A percentile compares a stretch with the other conserved stretches of the same genome.
These are phyloP conservation scores for Oryzias javanicus DNA, from an alignment of 2,113 vertebrate species.

Conservation along the genomic window DNA sequence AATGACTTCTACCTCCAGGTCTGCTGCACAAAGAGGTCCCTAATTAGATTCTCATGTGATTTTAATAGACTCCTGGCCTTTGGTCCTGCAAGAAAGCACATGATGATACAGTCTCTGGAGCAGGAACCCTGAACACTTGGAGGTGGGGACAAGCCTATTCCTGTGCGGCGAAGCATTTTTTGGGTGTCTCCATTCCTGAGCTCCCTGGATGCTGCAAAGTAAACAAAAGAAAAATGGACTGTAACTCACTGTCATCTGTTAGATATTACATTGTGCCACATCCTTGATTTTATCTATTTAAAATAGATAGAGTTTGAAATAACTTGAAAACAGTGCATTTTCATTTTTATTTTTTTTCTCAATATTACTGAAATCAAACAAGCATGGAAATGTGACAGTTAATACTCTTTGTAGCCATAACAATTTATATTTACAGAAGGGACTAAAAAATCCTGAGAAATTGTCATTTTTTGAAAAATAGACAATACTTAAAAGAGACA, in stretches of 20 bases:
- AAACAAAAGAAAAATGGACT: conserved; percentile 7
- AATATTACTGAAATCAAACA: neutral
- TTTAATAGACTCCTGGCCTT: conserved; percentile 71
- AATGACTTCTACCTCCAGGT: conserved; percentile 54
- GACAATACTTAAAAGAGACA: conserved; percentile 2
- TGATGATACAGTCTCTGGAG: conserved; percentile 39
- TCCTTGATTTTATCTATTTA: neutral
- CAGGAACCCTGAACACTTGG: conserved; percentile 22
- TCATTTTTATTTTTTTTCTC: neutral
- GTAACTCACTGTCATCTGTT: neutral
- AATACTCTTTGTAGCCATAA: neutral
- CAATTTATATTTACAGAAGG: neutral
- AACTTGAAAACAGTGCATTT: neutral
- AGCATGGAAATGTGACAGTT: neutral
- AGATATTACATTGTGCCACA: too few species aligned
- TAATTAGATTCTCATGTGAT: conserved; percentile 77
- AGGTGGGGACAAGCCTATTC: conserved; percentile 10
- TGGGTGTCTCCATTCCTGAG: conserved; percentile 7
- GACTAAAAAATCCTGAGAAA: neutral
- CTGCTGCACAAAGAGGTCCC: conserved; percentile 50
- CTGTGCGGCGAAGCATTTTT: conserved; percentile 7
- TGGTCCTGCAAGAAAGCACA: conserved; percentile 46
- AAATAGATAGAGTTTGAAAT: neutral
- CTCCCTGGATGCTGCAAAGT: neutral
- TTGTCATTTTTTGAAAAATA: neutral